phyloP scores from a whole-genome alignment of 2,797 vertebrate species.

The Hybognathus amarus region DNA sequence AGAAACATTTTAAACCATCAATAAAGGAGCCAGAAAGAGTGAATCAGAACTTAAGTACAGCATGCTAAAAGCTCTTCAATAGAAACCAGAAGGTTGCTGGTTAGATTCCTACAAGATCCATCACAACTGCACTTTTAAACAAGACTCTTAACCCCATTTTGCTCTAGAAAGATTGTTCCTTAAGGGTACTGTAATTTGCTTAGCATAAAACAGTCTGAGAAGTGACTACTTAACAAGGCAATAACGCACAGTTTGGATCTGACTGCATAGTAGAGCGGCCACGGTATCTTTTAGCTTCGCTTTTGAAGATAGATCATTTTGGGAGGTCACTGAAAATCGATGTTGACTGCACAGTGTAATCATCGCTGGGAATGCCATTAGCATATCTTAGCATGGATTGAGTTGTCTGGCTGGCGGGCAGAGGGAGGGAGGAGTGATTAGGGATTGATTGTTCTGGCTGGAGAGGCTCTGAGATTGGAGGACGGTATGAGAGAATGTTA shows the following conservation, averaged over 20 bases:
- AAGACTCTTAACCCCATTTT: slow-evolving; percentile 17
- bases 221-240: slow-evolving; percentile 17
- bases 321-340: slow-evolving; percentile 80
- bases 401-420: slow-evolving; percentile 71
- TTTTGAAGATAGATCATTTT: slow-evolving; percentile 72
- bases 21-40: neutral
- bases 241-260: slow-evolving; percentile 26
- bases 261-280: slow-evolving; percentile 22
- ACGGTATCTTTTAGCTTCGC: slow-evolving; percentile 61
- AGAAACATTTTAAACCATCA: neutral
- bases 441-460: slow-evolving; percentile 66
- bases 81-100: neutral
- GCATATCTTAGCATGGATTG: slow-evolving; percentile 79
- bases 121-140: neutral
- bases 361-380: slow-evolving; percentile 80
- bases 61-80: neutral
- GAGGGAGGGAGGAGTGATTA: slow-evolving; percentile 62
- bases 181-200: slow-evolving; percentile 1
- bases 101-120: neutral
- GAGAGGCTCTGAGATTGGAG: slow-evolving; percentile 49
- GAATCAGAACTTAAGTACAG: neutral
- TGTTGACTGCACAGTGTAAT: slow-evolving; percentile 78
- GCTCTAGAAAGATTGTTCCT: neutral
- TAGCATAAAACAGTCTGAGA: slow-evolving; percentile 25
- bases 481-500: slow-evolving; percentile 60